These are phyloP conservation scores for Luscinia luscinia DNA, from an alignment of 2,797 vertebrate species.

Conservation along the genomic window DNA sequence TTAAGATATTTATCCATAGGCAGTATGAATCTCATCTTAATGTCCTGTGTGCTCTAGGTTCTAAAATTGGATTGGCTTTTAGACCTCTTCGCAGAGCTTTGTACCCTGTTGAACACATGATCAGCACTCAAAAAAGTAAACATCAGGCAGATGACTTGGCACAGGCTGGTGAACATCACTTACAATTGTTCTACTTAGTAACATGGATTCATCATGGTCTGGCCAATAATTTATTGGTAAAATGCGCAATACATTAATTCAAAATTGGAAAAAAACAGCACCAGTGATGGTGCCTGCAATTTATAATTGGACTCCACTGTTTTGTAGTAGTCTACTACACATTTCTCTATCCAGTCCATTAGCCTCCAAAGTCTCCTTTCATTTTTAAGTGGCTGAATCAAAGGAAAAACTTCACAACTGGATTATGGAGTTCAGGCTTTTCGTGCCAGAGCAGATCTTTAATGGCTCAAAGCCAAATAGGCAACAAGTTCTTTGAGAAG, in stretches of 20 bases:
- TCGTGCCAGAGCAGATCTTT: not conserved
- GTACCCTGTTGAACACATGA: not conserved
- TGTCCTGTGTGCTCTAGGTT: not conserved
- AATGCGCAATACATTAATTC: not conserved
- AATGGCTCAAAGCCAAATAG: not conserved
- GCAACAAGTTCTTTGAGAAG: not conserved
- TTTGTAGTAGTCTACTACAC: not conserved
- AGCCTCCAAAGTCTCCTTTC: not conserved
- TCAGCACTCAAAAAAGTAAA: not conserved
- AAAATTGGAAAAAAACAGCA: not conserved
- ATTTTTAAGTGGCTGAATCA: not conserved
- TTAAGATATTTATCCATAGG: not conserved
- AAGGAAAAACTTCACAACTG: not conserved
- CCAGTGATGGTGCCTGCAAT: accelerated
- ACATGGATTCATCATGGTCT: not conserved
- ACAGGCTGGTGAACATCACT: not conserved
- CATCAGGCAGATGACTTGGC: not conserved
- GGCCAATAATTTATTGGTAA: not conserved
- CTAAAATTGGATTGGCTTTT: not conserved
- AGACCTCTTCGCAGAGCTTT: not conserved
- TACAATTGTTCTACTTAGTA: not conserved
- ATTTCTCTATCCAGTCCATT: not conserved
- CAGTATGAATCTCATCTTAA: not conserved
- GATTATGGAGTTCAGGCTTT: not conserved
- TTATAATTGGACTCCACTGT: not conserved